These are phyloP conservation scores for Phyllostomus hastatus DNA, from an alignment of 2,113 vertebrate species.

Conservation along the genomic window DNA sequence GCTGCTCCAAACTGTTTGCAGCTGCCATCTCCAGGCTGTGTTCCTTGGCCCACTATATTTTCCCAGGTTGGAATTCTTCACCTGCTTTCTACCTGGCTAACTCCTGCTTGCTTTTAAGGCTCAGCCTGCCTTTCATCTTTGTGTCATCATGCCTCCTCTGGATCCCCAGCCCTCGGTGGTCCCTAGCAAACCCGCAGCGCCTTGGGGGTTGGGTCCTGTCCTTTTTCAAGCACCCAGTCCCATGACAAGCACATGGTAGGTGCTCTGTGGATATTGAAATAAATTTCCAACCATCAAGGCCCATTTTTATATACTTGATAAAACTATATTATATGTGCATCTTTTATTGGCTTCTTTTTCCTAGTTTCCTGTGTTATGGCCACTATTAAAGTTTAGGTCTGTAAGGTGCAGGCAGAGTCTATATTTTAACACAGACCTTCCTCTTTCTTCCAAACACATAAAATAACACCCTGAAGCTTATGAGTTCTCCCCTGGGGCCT, in stretches of 20 bases:
- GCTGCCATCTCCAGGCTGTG: not conserved
- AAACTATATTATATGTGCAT: not conserved
- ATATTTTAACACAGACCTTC: not conserved
- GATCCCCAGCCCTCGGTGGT: not conserved
- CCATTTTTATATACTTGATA: not conserved
- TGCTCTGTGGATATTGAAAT: not conserved
- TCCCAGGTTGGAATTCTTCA: not conserved
- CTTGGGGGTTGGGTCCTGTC: not conserved
- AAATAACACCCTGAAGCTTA: not conserved
- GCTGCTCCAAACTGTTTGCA: not conserved
- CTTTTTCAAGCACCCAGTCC: not conserved
- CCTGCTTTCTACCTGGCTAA: not conserved
- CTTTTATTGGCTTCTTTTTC: not conserved
- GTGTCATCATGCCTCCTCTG: fast-evolving
- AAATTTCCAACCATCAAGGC: not conserved
- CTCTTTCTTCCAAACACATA: not conserved
- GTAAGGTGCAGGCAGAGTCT: not conserved
- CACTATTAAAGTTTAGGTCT: not conserved
- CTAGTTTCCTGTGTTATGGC: not conserved
- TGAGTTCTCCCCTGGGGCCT: not conserved
- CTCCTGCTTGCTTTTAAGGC: not conserved
- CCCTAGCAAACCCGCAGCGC: not conserved
- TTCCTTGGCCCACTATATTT: not conserved
- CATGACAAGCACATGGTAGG: not conserved
- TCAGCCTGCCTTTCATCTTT: not conserved